Conservation (phyloP, 1,140 invertebrate genomes). For the Linepithema humile region DNA sequence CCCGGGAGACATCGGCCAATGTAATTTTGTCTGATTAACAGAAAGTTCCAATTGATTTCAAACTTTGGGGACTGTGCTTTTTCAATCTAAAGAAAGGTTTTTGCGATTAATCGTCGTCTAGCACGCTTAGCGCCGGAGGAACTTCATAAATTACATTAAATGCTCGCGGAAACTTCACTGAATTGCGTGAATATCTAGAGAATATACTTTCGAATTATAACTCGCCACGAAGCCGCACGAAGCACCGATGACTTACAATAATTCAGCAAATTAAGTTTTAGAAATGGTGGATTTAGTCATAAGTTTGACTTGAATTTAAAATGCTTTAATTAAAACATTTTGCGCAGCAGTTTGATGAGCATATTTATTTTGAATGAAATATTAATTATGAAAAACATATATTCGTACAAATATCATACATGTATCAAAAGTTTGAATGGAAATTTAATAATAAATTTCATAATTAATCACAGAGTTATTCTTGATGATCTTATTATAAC, state of each 20-base stretch:
- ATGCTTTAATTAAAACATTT: slow-evolving; percentile 14
- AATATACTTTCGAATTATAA: slow-evolving; percentile 29
- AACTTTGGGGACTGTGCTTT: slow-evolving; percentile 34
- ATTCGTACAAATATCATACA: too few species aligned
- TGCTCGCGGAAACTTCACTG: slow-evolving; percentile 24
- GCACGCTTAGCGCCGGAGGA: background rate
- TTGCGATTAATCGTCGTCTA: slow-evolving; percentile 18
- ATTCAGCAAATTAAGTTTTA: slow-evolving; percentile 11
- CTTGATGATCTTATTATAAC: too few species aligned
- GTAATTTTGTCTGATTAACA: slow-evolving; percentile 40
- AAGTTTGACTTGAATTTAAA: slow-evolving; percentile 9
- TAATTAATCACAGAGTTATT: too few species aligned
- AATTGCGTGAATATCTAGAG: slow-evolving; percentile 25
- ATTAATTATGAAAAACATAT: background rate
- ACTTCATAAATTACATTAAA: slow-evolving; percentile 42
- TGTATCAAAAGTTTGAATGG: too few species aligned
- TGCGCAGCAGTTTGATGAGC: background rate
- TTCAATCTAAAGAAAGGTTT: slow-evolving; percentile 46
- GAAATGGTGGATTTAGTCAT: background rate
- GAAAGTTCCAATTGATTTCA: slow-evolving; percentile 21
- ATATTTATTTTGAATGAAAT: background rate
- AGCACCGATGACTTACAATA: slow-evolving; percentile 9
- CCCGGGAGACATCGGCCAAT: background rate
- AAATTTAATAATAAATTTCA: too few species aligned
- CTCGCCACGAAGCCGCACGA: background rate